Evolutionary conservation across 2,797 vertebrate genomes (phyloP).

Genomic region (Xerus rutilus): DNA sequence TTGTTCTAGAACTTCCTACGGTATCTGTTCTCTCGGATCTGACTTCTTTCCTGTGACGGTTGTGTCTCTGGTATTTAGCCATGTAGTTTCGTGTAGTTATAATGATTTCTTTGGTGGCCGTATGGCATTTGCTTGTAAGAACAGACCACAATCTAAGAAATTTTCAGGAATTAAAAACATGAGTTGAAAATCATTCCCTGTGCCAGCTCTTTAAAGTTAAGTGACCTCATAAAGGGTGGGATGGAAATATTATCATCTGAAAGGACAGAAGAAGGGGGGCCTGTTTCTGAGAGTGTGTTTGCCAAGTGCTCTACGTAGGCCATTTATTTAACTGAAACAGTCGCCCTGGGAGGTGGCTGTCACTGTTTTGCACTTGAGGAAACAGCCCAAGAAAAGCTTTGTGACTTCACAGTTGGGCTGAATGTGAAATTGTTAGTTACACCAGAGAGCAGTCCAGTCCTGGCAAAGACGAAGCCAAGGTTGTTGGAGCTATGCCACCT

Average conservation of each 20-base stretch:
- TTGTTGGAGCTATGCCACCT: neutral
- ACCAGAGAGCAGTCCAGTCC: neutral
- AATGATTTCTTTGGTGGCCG: neutral
- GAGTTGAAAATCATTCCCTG: neutral
- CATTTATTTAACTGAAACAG: conserved; percentile 29
- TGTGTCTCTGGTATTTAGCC: neutral
- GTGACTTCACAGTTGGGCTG: neutral
- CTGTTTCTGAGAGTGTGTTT: conserved; percentile 53
- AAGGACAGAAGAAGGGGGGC: neutral
- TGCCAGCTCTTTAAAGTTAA: neutral
- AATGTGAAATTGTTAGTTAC: neutral
- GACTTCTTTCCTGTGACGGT: neutral
- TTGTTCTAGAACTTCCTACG: neutral
- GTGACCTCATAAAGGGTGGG: neutral
- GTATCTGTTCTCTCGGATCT: neutral
- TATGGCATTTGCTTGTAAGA: neutral
- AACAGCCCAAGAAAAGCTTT: neutral
- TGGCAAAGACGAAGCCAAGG: neutral
- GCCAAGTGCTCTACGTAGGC: neutral
- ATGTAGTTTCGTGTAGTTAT: neutral
- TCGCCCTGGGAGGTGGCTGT: neutral
- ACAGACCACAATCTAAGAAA: neutral
- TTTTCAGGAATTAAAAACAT: neutral
- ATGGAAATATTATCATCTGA: conserved; percentile 6
- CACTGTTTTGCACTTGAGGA: neutral